Evolutionary conservation across 2,797 vertebrate genomes (phyloP).

Genomic region (Champsocephalus esox): DNA sequence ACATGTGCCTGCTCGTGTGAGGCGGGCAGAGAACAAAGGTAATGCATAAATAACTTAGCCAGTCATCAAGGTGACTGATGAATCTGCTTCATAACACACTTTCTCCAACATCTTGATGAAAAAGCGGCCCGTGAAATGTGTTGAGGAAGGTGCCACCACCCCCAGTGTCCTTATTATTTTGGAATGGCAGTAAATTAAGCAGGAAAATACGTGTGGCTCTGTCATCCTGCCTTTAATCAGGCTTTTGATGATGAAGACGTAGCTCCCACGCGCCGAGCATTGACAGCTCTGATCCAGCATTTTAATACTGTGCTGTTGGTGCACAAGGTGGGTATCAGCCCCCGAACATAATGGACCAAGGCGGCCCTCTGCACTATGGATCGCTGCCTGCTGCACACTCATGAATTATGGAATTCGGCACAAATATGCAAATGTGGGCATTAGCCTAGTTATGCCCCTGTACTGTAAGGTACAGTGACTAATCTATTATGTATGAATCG

Average conservation of each 20-base stretch:
- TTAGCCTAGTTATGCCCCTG: conserved; percentile 83
- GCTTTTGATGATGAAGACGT: conserved; percentile 67
- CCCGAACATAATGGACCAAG: conserved; percentile 64
- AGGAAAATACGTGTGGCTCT: conserved; percentile 56
- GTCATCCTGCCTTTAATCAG: conserved; percentile 66
- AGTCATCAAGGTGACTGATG: conserved; percentile 73
- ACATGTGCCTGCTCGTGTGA: conserved; percentile 59
- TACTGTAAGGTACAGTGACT: conserved; percentile 82
- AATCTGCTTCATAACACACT: conserved; percentile 67
- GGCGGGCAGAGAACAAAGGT: conserved; percentile 62
- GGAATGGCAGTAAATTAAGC: conserved; percentile 68
- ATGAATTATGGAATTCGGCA: conserved; percentile 83
- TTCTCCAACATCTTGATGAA: conserved; percentile 67
- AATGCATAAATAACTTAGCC: conserved; percentile 76
- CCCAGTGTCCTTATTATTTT: conserved; percentile 52
- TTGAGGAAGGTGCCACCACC: conserved; percentile 58
- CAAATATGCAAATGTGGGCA: conserved; percentile 84
- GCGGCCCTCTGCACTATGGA: conserved; percentile 56
- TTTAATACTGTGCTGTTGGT: conserved; percentile 27
- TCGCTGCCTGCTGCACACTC: conserved; percentile 58
- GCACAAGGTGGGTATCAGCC: conserved; percentile 32
- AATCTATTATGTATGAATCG: conserved; percentile 84
- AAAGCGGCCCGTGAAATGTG: conserved; percentile 55
- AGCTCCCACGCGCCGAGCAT: conserved; percentile 23
- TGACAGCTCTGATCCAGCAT: conserved; percentile 50